Conservation (phyloP, 2,113 vertebrate genomes). For the Clarias gariepinus region DNA sequence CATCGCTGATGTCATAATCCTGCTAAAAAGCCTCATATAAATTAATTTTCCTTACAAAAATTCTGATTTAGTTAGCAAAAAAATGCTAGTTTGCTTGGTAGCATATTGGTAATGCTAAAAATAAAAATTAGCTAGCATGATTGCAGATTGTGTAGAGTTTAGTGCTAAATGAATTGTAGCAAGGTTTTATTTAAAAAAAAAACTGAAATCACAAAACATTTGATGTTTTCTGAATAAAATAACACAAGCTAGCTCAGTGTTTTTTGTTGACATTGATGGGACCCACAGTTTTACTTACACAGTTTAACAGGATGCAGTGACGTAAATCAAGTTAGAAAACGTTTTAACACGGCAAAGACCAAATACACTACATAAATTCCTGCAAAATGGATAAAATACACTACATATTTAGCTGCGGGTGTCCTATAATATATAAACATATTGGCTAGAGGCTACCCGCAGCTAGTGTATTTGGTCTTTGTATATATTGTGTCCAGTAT, state of each 20-base stretch:
- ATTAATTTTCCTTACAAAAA: background rate
- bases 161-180: background rate
- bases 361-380: too few relatives aligned
- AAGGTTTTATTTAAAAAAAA: background rate
- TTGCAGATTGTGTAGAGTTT: background rate
- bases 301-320: background rate
- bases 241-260: background rate
- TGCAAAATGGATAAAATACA: too few relatives aligned
- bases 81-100: background rate
- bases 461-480: too few relatives aligned
- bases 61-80: background rate
- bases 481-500: background rate
- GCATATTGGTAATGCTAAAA: background rate
- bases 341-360: background rate
- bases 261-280: background rate
- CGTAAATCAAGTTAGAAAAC: background rate
- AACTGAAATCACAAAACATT: background rate
- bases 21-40: background rate
- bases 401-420: too few relatives aligned
- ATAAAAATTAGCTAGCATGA: background rate
- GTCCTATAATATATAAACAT: background rate
- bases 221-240: background rate
- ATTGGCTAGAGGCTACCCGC: too few relatives aligned
- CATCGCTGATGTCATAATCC: background rate
- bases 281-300: background rate